These are phyloP conservation scores for Darevskia nairensis DNA, from an alignment of 2,797 vertebrate genomes.

Conservation along the genomic window DNA sequence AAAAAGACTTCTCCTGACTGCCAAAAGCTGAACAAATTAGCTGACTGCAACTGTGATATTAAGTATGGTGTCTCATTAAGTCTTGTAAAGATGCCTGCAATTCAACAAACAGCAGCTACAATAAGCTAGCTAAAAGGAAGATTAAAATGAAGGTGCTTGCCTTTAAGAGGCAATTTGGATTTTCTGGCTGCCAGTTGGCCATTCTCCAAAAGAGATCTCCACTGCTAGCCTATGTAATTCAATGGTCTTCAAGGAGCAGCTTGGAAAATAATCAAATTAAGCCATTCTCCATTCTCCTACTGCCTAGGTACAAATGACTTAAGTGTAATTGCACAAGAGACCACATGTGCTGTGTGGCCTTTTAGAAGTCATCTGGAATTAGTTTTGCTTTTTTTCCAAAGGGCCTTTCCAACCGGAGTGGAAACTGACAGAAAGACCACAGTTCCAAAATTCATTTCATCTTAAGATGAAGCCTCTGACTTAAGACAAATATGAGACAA, in stretches of 20 bases:
- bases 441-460: slow-evolving; percentile 12
- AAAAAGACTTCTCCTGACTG: not conserved
- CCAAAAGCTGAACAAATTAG: not conserved
- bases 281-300: slow-evolving; percentile 2
- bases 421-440: slow-evolving; percentile 17
- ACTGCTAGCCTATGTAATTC: slow-evolving; percentile 9
- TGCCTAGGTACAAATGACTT: slow-evolving; percentile 39
- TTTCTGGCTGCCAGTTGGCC: slow-evolving; percentile 28
- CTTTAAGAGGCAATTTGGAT: slow-evolving; percentile 39
- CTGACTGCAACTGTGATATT: not conserved
- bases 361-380: slow-evolving; percentile 45
- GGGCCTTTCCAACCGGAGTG: not conserved
- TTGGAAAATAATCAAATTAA: slow-evolving; percentile 49
- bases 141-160: slow-evolving; percentile 44
- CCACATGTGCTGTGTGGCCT: not conserved
- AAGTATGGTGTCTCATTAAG: not conserved
- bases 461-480: slow-evolving; percentile 24
- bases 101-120: slow-evolving; percentile 21
- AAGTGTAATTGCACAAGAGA: not conserved
- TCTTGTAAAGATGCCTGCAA: not conserved
- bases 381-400: slow-evolving; percentile 19
- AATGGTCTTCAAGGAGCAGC: slow-evolving; percentile 45
- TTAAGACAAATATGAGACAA: slow-evolving; percentile 2
- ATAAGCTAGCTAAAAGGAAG: slow-evolving; percentile 34
- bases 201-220: slow-evolving; percentile 23